Evolutionary conservation across 2,797 vertebrate genomes (phyloP).

Genomic region (Cryptoprocta ferox): DNA sequence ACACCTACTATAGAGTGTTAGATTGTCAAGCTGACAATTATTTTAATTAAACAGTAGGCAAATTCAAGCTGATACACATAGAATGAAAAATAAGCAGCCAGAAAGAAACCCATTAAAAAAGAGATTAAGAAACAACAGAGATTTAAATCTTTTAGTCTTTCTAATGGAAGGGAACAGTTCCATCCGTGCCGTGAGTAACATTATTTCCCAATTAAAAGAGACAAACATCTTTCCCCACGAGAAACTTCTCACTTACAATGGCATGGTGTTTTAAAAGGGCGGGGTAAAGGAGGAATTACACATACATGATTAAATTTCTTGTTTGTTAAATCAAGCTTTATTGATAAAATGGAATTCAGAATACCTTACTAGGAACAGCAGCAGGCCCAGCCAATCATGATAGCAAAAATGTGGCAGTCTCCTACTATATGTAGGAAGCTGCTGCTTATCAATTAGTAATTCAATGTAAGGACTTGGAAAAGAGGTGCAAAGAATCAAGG

Average conservation of each 20-base stretch:
- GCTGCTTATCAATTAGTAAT: slow-evolving; percentile 85
- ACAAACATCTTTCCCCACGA: slow-evolving; percentile 84
- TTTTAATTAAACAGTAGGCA: slow-evolving; percentile 87
- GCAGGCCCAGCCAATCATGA: slow-evolving; percentile 89
- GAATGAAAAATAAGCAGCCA: slow-evolving; percentile 76
- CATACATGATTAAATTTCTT: slow-evolving; percentile 87
- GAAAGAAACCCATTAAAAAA: slow-evolving; percentile 82
- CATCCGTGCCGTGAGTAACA: slow-evolving; percentile 83
- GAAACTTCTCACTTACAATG: slow-evolving; percentile 85
- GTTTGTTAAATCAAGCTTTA: slow-evolving; percentile 93
- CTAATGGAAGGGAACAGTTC: slow-evolving; percentile 73
- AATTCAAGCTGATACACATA: slow-evolving; percentile 85
- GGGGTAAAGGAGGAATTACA: slow-evolving; percentile 87
- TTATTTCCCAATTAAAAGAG: slow-evolving; percentile 85
- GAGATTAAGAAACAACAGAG: slow-evolving; percentile 73
- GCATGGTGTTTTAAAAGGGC: slow-evolving; percentile 84
- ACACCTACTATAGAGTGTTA: slow-evolving; percentile 83
- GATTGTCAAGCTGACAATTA: slow-evolving; percentile 87
- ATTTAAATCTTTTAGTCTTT: slow-evolving; percentile 81
- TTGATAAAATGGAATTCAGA: slow-evolving; percentile 92
- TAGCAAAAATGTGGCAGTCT: slow-evolving; percentile 87
- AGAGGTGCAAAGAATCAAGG: slow-evolving; percentile 87
- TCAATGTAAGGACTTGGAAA: slow-evolving; percentile 84
- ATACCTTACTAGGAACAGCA: slow-evolving; percentile 89
- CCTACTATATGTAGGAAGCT: slow-evolving; percentile 85